phyloP scores from a whole-genome alignment of 2,797 vertebrate species.

The Bradypodion pumilum region DNA sequence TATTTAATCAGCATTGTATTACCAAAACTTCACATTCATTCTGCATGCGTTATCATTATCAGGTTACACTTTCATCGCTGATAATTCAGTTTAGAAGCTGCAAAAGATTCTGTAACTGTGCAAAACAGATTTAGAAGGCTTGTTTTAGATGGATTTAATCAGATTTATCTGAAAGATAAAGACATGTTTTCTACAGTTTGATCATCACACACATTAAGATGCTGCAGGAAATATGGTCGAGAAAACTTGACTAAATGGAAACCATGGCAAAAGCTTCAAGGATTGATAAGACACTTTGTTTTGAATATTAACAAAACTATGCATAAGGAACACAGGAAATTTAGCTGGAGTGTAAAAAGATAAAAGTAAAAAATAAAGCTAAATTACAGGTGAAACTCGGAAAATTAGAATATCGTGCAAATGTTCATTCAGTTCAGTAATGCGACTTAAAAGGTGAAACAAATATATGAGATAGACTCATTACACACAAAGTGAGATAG shows the following conservation, averaged over 20 bases:
- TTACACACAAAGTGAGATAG: too few relatives aligned
- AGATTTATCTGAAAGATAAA: slow-evolving; percentile 32
- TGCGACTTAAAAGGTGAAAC: too few relatives aligned
- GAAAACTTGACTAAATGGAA: background rate
- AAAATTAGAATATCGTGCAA: too few relatives aligned
- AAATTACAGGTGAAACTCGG: too few relatives aligned
- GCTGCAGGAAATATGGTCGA: background rate
- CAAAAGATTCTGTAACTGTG: slow-evolving; percentile 29
- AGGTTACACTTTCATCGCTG: slow-evolving; percentile 1
- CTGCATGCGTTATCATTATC: slow-evolving; percentile 35
- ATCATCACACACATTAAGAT: background rate
- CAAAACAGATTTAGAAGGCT: slow-evolving; percentile 18
- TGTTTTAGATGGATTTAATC: slow-evolving; percentile 22
- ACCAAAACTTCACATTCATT: slow-evolving; percentile 15
- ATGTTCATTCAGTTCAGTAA: too few relatives aligned
- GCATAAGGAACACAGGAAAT: background rate
- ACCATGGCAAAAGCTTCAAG: background rate
- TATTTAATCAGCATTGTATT: slow-evolving; percentile 38
- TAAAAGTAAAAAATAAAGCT: background rate
- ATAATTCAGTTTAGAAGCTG: slow-evolving; percentile 25
- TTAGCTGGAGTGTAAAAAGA: background rate
- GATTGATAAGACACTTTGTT: slow-evolving; percentile 1
- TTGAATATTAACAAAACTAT: background rate
- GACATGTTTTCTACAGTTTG: background rate
- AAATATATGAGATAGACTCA: too few relatives aligned